Base-by-base conservation (phyloP, 1,140 invertebrate species). In the Latrodectus geometricus region DNA sequence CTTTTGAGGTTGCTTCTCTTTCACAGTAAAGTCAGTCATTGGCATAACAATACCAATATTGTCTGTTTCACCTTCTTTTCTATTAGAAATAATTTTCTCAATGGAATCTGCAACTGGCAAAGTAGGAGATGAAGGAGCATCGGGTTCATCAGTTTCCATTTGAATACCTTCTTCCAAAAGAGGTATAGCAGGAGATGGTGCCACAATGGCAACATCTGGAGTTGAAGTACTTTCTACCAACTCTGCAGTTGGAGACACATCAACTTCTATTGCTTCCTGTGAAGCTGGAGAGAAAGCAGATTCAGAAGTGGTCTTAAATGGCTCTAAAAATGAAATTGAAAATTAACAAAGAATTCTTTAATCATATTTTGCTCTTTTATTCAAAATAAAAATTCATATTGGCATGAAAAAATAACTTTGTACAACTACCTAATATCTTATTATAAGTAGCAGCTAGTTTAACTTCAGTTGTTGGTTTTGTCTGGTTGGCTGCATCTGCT, bases 401-500 rank as follows among this genome's bases (percentile, higher is more conserved):
- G 8, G 11, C 11, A 61, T 61, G 54, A 14, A 61, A 56, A 35
- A 54, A n/a, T n/a, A 15, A n/a, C 15, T 52, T 79, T 20, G 66
- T 48, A 21, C 23, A 68, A 21, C 17, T 83, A 78, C 81, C 75
- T 70, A 79, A 49, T 68, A 83, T 78, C 50, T 88, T 88, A 56
- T 80, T 85, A n/a, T 88, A 83, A 56, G 77, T 85, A 8, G 81
- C 49, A 56, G 87, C 76, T 49, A 80, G 61, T 81, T 83, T 85
- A 15, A 73, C 49, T 81, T 88, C 87, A 11, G 68, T 11, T 17
- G 82, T 81, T 77, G 92, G 91, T 90, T 93, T 94, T 21, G 93
- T 95, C 90, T 95, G 94, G 90, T 95, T 95, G 20, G 94, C 93
- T 21, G 94, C 94, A 91, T 95, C 94, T 65, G 94, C 93, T 91